These are phyloP conservation scores for Osedax frankpressi DNA, from an alignment of 2,888 invertebrate species.

Conservation along the genomic window DNA sequence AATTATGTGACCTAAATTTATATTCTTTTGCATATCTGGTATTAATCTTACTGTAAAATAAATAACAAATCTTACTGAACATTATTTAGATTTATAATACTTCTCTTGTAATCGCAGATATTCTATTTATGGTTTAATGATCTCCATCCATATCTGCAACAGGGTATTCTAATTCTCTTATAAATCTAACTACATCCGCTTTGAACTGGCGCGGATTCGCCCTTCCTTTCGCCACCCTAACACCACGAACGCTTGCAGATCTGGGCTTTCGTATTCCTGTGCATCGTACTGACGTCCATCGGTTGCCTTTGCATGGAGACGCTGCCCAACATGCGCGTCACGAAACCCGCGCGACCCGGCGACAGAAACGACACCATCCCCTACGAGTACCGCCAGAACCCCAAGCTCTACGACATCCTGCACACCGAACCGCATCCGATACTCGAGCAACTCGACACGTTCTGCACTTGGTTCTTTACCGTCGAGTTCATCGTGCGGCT, in stretches of 20 bases:
- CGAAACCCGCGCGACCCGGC: not conserved
- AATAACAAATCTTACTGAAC: too few relatives aligned
- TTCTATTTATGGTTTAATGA: too few relatives aligned
- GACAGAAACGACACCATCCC: not conserved
- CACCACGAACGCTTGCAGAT: slow-evolving; percentile 24
- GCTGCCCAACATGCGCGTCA: slow-evolving; percentile 21
- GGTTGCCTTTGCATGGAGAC: slow-evolving; percentile 26
- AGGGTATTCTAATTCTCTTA: too few relatives aligned
- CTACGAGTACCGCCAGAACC: slow-evolving; percentile 7
- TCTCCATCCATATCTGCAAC: too few relatives aligned
- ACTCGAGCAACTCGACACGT: slow-evolving; percentile 25
- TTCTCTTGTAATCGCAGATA: too few relatives aligned
- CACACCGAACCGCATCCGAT: slow-evolving; percentile 24
- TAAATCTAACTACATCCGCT: too few relatives aligned
- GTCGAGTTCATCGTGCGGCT: slow-evolving; percentile 30
- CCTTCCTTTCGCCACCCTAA: too few relatives aligned
- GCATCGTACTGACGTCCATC: slow-evolving; percentile 26
- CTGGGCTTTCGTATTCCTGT: slow-evolving; percentile 25
- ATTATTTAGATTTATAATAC: too few relatives aligned
- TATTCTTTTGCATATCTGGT: too few relatives aligned
- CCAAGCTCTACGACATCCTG: slow-evolving; percentile 23
- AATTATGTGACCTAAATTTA: too few relatives aligned
- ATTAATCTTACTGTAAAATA: too few relatives aligned
- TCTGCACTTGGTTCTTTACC: slow-evolving; percentile 30
- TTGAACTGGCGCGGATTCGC: too few relatives aligned